phyloP scores from a whole-genome alignment of 2,888 invertebrate genomes.

The Tiphia femorata region DNA sequence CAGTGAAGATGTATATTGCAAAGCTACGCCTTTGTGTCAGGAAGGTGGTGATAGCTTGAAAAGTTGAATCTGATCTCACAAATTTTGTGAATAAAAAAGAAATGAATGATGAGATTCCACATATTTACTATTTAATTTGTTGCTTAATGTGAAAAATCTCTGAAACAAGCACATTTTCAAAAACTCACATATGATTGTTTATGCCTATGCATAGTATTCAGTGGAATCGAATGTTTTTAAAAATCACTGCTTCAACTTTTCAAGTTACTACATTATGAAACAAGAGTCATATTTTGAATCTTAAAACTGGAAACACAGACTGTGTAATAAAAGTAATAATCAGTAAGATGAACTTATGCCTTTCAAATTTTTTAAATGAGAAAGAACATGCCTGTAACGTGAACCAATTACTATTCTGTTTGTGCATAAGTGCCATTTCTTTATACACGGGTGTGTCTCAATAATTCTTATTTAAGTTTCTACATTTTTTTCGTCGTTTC shows the following conservation, averaged over 20 bases:
- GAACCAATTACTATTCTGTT: slow-evolving; percentile 37
- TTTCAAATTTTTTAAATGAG: slow-evolving; percentile 56
- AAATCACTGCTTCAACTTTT: slow-evolving; percentile 49
- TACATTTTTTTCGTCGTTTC: slow-evolving; percentile 26
- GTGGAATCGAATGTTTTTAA: not conserved
- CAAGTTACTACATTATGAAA: slow-evolving; percentile 52
- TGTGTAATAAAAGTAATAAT: slow-evolving; percentile 61
- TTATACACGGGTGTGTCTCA: slow-evolving; percentile 41
- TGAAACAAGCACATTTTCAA: not conserved
- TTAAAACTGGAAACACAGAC: slow-evolving; percentile 49
- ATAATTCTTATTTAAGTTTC: slow-evolving; percentile 29
- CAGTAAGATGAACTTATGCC: slow-evolving; percentile 54
- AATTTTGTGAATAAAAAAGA: slow-evolving; percentile 26
- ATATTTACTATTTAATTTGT: slow-evolving; percentile 7
- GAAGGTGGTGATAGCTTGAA: slow-evolving; percentile 48
- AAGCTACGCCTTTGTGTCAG: slow-evolving; percentile 47
- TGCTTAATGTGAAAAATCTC: not conserved
- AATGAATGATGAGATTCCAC: slow-evolving; percentile 11
- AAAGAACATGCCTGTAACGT: slow-evolving; percentile 38
- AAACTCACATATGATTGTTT: not conserved
- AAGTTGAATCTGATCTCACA: slow-evolving; percentile 48
- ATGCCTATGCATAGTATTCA: not conserved
- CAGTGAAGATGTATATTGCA: slow-evolving; percentile 50
- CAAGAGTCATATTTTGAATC: slow-evolving; percentile 60
- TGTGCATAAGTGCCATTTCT: slow-evolving; percentile 45